phyloP scores from a whole-genome alignment of 2,113 vertebrate genomes.

The Poecile atricapillus region DNA sequence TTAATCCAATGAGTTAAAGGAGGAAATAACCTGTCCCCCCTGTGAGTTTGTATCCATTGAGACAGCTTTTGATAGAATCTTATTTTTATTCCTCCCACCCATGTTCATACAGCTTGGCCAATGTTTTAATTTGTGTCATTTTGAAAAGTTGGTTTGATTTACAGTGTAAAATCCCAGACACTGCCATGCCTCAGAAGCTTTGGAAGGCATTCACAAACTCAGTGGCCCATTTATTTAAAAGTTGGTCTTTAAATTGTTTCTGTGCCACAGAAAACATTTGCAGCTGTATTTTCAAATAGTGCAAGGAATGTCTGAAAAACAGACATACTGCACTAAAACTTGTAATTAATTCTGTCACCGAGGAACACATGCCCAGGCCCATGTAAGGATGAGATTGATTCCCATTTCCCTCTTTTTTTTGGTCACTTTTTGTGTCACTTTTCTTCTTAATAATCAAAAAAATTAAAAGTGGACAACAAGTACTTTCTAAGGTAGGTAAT shows the following conservation, averaged over 20 bases:
- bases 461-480: not conserved
- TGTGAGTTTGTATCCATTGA: not conserved
- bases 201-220: not conserved
- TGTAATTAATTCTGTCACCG: not conserved
- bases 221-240: not conserved
- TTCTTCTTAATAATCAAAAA: not conserved
- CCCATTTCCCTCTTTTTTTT: not conserved
- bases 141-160: not conserved
- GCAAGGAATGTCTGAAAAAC: not conserved
- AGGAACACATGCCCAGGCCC: not conserved
- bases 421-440: not conserved
- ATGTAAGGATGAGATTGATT: not conserved
- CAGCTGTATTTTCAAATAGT: not conserved
- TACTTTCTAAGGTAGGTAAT: not conserved
- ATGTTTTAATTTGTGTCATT: not conserved
- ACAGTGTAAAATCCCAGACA: not conserved
- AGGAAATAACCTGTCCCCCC: not conserved
- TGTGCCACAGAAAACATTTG: not conserved
- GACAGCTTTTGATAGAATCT: not conserved
- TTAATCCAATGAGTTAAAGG: not conserved
- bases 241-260: not conserved
- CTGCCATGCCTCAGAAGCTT: not conserved
- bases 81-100: not conserved
- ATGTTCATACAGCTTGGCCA: not conserved
- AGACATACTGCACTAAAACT: not conserved